Conservation (phyloP, 2,113 vertebrate species). For the Clinocottus analis region DNA sequence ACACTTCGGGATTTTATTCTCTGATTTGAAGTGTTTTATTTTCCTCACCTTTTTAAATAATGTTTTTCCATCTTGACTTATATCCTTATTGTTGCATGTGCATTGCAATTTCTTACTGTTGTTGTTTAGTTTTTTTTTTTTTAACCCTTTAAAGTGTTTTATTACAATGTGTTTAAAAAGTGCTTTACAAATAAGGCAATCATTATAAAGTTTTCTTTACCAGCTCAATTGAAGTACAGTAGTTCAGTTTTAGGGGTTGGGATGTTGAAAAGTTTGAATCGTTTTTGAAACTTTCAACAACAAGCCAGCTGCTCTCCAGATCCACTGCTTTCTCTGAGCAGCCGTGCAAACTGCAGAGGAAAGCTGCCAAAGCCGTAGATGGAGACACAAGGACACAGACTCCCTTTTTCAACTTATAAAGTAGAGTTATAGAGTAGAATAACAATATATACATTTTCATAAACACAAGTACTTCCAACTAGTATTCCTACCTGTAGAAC, state of each 20-base stretch:
- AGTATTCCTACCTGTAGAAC: background rate
- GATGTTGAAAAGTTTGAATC: conserved; percentile 23
- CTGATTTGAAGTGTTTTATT: background rate
- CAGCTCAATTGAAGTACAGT: background rate
- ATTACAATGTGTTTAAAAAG: background rate
- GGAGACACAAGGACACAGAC: conserved; percentile 14
- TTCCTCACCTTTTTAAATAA: background rate
- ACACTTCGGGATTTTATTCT: too few species aligned
- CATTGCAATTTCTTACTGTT: background rate
- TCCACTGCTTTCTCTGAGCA: conserved; percentile 23
- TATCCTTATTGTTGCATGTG: too few species aligned
- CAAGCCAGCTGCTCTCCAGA: conserved; percentile 65
- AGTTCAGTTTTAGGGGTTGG: background rate
- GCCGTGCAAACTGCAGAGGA: conserved; percentile 8
- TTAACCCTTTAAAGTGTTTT: background rate
- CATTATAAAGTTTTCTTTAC: background rate
- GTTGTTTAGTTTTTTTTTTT: too few species aligned
- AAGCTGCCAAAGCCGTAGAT: conserved; percentile 43
- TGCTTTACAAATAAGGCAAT: background rate
- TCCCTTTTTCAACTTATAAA: background rate
- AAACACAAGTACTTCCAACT: background rate
- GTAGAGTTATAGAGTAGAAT: too few species aligned
- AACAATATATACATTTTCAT: too few species aligned
- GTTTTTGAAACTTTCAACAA: conserved; percentile 33
- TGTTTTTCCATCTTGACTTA: too few species aligned